Percentiles rank a stretch among this genome's conserved stretches.
These are phyloP conservation scores for Hypothenemus hampei DNA, from an alignment of 1,140 invertebrate genomes.

Conservation along the genomic window DNA sequence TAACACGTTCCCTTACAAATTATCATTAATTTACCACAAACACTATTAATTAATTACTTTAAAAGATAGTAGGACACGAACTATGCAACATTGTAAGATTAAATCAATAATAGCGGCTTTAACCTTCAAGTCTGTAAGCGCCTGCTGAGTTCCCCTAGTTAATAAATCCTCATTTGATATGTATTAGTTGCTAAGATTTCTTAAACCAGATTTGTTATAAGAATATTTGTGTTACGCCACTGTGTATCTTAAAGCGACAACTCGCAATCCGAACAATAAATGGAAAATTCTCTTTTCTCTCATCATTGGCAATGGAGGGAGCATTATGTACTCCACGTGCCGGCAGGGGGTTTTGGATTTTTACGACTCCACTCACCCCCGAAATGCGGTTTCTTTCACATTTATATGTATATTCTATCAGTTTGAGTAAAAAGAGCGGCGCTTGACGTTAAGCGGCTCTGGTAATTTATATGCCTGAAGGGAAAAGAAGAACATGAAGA, in stretches of 20 bases:
- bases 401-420: constrained; percentile 26
- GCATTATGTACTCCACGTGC: background rate
- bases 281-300: constrained; percentile 17
- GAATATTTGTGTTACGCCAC: background rate
- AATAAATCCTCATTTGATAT: constrained; percentile 7
- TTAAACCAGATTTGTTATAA: constrained; percentile 1
- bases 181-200: constrained; percentile 5
- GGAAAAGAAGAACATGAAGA: no score
- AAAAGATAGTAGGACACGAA: constrained; percentile 14
- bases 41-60: constrained; percentile 11
- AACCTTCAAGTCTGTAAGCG: constrained; percentile 5
- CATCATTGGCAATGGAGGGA: background rate
- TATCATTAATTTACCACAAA: background rate
- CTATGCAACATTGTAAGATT: constrained; percentile 15
- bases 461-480: constrained; percentile 20
- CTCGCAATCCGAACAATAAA: constrained; percentile 15
- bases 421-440: constrained; percentile 19
- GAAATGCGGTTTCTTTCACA: constrained; percentile 22
- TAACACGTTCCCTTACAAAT: background rate
- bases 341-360: constrained; percentile 1
- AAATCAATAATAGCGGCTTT: constrained; percentile 14
- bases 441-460: constrained; percentile 22
- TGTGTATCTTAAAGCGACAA: constrained; percentile 4
- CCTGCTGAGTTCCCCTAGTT: constrained; percentile 3
- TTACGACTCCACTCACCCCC: constrained; percentile 12